Evolutionary conservation across 2,888 invertebrate species (phyloP).

Genomic region (Charanyca ferruginea): DNA sequence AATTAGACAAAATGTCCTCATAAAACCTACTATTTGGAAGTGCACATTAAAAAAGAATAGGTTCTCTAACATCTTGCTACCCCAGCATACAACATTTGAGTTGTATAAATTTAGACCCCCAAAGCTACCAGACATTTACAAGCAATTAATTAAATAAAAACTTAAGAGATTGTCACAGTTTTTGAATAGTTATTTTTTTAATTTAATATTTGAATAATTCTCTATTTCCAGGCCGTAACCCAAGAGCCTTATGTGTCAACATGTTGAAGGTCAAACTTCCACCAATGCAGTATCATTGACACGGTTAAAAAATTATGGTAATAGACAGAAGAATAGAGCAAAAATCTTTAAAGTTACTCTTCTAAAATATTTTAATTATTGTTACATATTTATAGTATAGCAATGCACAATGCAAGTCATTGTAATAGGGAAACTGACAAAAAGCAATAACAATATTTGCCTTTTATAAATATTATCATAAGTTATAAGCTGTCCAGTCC

Average conservation of each 20-base stretch:
- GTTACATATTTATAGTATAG: neutral
- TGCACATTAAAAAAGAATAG: neutral
- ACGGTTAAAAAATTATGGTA: too few species aligned
- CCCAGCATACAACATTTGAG: neutral
- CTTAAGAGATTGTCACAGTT: too few species aligned
- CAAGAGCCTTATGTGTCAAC: too few species aligned
- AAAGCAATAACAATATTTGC: slow-evolving; percentile 24
- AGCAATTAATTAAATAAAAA: neutral
- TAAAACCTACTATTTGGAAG: neutral
- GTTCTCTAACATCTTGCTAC: neutral
- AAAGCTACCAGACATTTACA: neutral
- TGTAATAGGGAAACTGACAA: slow-evolving; percentile 29
- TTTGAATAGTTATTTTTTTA: too few species aligned
- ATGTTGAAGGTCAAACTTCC: too few species aligned
- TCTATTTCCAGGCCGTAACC: neutral
- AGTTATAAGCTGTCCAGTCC: neutral
- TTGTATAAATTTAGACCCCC: slow-evolving; percentile 1
- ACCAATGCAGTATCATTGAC: too few species aligned
- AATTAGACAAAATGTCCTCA: neutral
- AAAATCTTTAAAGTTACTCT: neutral
- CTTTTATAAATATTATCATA: slow-evolving; percentile 10
- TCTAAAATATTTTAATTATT: neutral
- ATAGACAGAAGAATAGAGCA: neutral
- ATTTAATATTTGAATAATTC: neutral
- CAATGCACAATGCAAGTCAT: slow-evolving; percentile 1